Base-by-base conservation (phyloP, 2,113 vertebrate genomes). In the Bothrops jararaca region DNA sequence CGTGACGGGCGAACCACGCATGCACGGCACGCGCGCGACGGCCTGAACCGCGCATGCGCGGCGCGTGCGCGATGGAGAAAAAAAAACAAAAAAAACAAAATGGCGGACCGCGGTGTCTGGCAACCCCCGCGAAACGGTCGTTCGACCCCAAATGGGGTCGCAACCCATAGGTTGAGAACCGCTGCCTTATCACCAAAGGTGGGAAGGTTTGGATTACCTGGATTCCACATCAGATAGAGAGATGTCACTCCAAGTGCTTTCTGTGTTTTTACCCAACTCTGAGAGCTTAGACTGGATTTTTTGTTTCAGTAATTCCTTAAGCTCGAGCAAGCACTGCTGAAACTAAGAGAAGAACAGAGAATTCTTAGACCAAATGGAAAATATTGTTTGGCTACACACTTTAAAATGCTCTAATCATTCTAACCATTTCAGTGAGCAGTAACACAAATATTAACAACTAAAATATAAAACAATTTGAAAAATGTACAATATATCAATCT, bases 221-320 rank as follows among this genome's bases (percentile, higher is more conserved):
- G 98, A 98, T 96, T 99, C 99, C 0, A 99, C 95, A 89, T 99
- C 98, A 13, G 98, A 98, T 13, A 98, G 92, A 23, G 97, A 97
- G 86, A 98, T 89, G 1, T 97, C 95, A 0, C 95, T 97, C 96
- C 98, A 98, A 11, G 90, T 94, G 88, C 91, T 26, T 0, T 97
- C 95, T 0, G 96, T 94, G 88, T 97, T 96, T 0, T 91, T 89
- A 60, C 98, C 97, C 89, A 97, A 92, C 90, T 95, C 95, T 74
- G 90, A 94, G 95, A 97, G 95, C 85, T 97, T 98, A 92, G 96
- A 95, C 91, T 89, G 97, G 95, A 98, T 94, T 92, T 98, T 94
- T 92, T 89, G 97, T 86, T 92, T 96, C 91, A 98, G 89, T 91
- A 98, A 91, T 0, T 26, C 89, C 0, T 95, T 93, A 5, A 98